phyloP scores from a whole-genome alignment of 2,113 vertebrate genomes.

The Puffinus mauretanicus region DNA sequence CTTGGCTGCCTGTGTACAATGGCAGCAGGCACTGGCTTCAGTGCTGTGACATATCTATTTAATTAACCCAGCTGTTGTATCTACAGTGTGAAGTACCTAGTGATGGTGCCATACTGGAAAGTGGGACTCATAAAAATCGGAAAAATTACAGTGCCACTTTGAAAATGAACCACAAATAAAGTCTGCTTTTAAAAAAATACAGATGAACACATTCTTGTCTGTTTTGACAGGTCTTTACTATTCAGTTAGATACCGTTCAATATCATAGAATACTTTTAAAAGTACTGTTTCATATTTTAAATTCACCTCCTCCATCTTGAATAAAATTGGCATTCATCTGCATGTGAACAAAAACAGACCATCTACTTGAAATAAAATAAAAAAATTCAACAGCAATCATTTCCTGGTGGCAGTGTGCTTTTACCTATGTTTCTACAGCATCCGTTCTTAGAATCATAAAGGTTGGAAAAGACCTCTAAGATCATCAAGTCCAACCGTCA shows the following conservation, averaged over 20 bases:
- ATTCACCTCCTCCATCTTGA: neutral
- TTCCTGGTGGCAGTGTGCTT: neutral
- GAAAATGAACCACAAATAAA: constrained; percentile 38
- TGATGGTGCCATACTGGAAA: constrained; percentile 24
- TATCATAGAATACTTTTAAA: neutral
- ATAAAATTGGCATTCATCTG: neutral
- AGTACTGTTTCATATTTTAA: neutral
- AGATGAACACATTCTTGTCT: neutral
- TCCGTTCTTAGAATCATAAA: neutral
- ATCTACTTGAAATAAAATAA: neutral
- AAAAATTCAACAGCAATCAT: neutral
- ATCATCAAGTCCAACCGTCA: no score
- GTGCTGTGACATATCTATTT: constrained; percentile 77
- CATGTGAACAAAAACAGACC: neutral
- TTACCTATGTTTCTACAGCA: neutral
- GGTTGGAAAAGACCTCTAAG: no score
- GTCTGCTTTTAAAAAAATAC: neutral
- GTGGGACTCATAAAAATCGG: constrained; percentile 11
- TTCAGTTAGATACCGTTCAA: neutral
- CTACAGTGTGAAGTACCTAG: constrained; percentile 46
- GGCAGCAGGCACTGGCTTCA: constrained; percentile 61
- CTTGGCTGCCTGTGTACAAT: constrained; percentile 39
- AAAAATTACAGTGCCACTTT: neutral
- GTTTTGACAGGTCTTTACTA: neutral
- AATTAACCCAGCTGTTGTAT: constrained; percentile 75